Conservation (phyloP, 2,888 invertebrate genomes). For the Galerucella calmariensis region DNA sequence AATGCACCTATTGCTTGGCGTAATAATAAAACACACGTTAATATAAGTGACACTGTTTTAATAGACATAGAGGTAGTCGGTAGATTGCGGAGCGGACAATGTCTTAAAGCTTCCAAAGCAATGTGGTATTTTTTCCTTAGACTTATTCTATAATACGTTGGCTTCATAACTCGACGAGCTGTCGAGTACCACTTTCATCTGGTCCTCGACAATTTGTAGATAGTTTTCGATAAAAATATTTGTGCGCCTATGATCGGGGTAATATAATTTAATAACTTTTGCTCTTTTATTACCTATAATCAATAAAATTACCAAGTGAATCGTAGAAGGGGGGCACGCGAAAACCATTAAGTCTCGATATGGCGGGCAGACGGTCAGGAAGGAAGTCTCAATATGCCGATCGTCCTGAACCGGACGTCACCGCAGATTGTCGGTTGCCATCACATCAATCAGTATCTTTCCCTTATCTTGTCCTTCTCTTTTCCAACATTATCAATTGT, state of each 20-base stretch:
- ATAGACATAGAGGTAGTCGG: no score
- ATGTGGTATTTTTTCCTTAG: no score
- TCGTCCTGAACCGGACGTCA: constrained; percentile 62
- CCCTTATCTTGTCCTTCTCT: constrained; percentile 22
- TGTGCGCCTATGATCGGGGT: constrained; percentile 11
- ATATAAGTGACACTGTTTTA: no score
- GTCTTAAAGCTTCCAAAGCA: no score
- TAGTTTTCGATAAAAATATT: neutral
- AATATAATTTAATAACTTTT: constrained; percentile 43
- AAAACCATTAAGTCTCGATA: constrained; percentile 58
- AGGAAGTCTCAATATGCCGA: constrained; percentile 65
- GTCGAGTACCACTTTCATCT: no score
- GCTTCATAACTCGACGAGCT: no score
- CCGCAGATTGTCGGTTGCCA: constrained; percentile 61
- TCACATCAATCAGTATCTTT: constrained; percentile 62
- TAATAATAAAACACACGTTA: no score
- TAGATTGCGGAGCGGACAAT: no score
- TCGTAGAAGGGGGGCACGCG: constrained; percentile 49
- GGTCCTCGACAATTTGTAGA: no score
- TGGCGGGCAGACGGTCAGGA: constrained; percentile 58
- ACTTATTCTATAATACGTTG: no score
- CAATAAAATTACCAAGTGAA: constrained; percentile 55
- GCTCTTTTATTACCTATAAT: constrained; percentile 48
- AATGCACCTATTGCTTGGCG: no score
- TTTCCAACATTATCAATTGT: constrained; percentile 28